These are phyloP conservation scores for Archocentrus centrarchus DNA, from an alignment of 2,113 vertebrate species.

Conservation along the genomic window DNA sequence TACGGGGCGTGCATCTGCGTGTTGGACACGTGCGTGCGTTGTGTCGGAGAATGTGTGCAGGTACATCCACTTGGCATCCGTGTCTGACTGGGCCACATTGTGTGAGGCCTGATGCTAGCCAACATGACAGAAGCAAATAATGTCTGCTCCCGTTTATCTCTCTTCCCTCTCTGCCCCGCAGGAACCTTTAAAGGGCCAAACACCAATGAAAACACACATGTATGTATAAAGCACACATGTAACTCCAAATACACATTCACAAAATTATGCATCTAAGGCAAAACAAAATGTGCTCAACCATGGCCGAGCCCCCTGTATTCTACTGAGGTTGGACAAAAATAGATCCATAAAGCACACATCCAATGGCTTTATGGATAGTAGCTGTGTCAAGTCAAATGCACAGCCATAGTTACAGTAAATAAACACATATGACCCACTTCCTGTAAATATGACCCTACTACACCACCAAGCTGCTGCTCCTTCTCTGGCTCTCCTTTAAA, in stretches of 20 bases:
- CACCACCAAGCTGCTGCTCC: background rate
- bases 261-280: background rate
- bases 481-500: slow-evolving; percentile 16
- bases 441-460: slow-evolving; percentile 25
- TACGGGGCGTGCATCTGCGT: slow-evolving; percentile 34
- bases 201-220: slow-evolving; percentile 57
- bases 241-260: background rate
- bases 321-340: background rate
- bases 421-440: slow-evolving; percentile 35
- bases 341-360: slow-evolving; percentile 2
- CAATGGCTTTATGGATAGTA: background rate
- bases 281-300: background rate
- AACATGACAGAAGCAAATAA: slow-evolving; percentile 85
- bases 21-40: slow-evolving; percentile 21
- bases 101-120: slow-evolving; percentile 78
- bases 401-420: background rate
- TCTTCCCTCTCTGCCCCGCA: slow-evolving; percentile 76
- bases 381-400: background rate
- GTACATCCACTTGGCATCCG: slow-evolving; percentile 73
- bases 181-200: slow-evolving; percentile 83
- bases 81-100: slow-evolving; percentile 71
- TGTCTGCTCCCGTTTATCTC: slow-evolving; percentile 82
- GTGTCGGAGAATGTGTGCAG: slow-evolving; percentile 63
- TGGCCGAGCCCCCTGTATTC: background rate
- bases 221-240: slow-evolving; percentile 21